Percentiles rank a stretch among this genome's conserved stretches.
These are phyloP conservation scores for Tanytarsus gracilentus DNA, from an alignment of 2,888 invertebrate genomes.

Conservation along the genomic window DNA sequence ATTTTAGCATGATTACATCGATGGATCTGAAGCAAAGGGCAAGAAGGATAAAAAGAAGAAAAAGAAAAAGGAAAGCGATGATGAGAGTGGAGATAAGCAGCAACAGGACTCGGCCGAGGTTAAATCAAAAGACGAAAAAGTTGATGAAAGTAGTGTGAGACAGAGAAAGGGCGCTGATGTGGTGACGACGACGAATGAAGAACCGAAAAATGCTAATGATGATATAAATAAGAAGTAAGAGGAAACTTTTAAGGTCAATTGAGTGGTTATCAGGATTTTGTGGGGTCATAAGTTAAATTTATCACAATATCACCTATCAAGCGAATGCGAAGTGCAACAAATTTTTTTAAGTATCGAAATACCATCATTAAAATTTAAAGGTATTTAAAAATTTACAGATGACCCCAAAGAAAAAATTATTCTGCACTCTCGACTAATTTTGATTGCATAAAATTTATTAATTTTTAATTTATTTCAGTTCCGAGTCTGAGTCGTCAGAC, in stretches of 20 bases:
- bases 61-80: conserved; percentile 73
- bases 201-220: conserved; percentile 30
- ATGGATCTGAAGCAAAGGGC: conserved; percentile 49
- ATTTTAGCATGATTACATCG: conserved; percentile 71
- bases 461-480: conserved; percentile 33
- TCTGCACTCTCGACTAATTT: not conserved
- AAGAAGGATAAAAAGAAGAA: conserved; percentile 58
- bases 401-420: not conserved
- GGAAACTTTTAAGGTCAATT: too few relatives aligned
- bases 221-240: not conserved
- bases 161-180: conserved; percentile 42
- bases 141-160: conserved; percentile 40
- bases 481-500: conserved; percentile 71
- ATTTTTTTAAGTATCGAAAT: too few relatives aligned
- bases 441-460: conserved; percentile 17
- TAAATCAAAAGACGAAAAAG: conserved; percentile 30
- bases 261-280: too few relatives aligned
- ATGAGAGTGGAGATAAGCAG: conserved; percentile 53
- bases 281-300: too few relatives aligned
- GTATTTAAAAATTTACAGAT: conserved; percentile 31
- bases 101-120: conserved; percentile 37
- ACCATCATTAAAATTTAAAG: too few relatives aligned
- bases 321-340: too few relatives aligned
- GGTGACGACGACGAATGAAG: conserved; percentile 29
- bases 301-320: too few relatives aligned